These are phyloP conservation scores for Argentina silus DNA, from an alignment of 2,797 vertebrate genomes.

Conservation along the genomic window DNA sequence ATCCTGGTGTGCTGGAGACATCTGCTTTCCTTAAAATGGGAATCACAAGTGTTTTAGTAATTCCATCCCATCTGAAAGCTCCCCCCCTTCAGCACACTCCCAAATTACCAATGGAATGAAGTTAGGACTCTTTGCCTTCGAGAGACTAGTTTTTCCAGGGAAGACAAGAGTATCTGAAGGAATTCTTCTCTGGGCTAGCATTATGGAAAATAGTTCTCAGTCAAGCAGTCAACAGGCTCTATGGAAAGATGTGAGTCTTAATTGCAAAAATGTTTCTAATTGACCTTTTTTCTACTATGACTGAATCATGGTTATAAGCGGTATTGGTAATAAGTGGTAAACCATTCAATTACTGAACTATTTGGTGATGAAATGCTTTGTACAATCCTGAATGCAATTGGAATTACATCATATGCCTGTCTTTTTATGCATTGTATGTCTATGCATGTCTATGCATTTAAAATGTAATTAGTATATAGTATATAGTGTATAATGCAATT, in stretches of 20 bases:
- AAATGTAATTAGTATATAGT: not conserved
- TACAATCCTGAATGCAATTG: not conserved
- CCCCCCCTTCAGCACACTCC: slow-evolving; percentile 74
- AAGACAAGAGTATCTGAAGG: slow-evolving; percentile 55
- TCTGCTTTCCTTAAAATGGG: slow-evolving; percentile 71
- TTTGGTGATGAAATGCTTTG: not conserved
- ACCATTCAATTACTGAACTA: not conserved
- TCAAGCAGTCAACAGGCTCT: slow-evolving; percentile 77
- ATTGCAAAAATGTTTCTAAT: slow-evolving; percentile 2
- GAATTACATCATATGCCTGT: not conserved
- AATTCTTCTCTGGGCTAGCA: slow-evolving; percentile 63
- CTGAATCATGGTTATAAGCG: not conserved
- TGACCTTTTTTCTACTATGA: not conserved
- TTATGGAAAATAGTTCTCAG: slow-evolving; percentile 73
- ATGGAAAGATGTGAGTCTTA: slow-evolving; percentile 81
- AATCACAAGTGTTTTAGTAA: slow-evolving; percentile 74
- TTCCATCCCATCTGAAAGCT: slow-evolving; percentile 76
- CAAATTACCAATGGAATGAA: slow-evolving; percentile 73
- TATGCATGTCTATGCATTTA: too few species aligned
- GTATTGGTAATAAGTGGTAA: not conserved
- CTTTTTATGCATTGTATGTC: too few species aligned
- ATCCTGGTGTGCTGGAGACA: slow-evolving; percentile 52
- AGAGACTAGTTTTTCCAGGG: slow-evolving; percentile 58
- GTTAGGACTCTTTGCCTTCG: slow-evolving; percentile 56
- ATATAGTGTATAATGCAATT: too few species aligned